A percentile compares a stretch with the other conserved stretches of the same genome.
These are phyloP conservation scores for Neoaliturus tenellus DNA, from an alignment of 2,888 invertebrate species.

Conservation along the genomic window DNA sequence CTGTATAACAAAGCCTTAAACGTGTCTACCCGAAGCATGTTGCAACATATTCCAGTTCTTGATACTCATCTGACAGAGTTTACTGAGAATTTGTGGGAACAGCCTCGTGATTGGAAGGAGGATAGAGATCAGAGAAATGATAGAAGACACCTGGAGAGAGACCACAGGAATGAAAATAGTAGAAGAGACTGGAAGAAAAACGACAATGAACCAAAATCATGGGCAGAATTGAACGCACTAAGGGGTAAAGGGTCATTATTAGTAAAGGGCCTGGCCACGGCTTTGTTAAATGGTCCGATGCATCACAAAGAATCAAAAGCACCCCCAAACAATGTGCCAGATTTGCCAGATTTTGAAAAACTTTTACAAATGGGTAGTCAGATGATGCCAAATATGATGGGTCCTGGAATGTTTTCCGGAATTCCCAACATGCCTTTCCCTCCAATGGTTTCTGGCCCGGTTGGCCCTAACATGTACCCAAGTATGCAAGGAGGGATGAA, in stretches of 20 bases:
- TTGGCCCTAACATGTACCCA: slow-evolving; percentile 5
- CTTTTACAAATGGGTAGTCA: slow-evolving; percentile 18
- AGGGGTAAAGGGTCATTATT: background rate
- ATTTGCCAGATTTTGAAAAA: slow-evolving; percentile 3
- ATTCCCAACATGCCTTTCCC: background rate
- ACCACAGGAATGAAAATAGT: background rate
- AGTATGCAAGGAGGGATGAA: slow-evolving; percentile 33
- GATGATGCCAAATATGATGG: slow-evolving; percentile 14
- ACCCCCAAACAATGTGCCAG: background rate
- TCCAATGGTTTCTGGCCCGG: background rate
- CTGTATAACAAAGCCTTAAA: slow-evolving; percentile 18
- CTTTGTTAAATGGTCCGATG: background rate
- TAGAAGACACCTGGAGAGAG: background rate
- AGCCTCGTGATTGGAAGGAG: background rate
- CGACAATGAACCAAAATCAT: background rate
- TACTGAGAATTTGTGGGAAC: background rate
- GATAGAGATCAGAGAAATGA: background rate
- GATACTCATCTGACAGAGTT: slow-evolving; percentile 25
- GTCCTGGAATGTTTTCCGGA: background rate
- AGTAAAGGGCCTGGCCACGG: background rate
- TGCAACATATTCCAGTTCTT: slow-evolving; percentile 8
- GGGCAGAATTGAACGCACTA: slow-evolving; percentile 38
- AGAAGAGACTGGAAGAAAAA: background rate
- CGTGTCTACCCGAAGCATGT: background rate
- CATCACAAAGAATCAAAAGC: background rate